Base-by-base conservation (phyloP, 2,113 vertebrate genomes). In the Sigmodon hispidus region DNA sequence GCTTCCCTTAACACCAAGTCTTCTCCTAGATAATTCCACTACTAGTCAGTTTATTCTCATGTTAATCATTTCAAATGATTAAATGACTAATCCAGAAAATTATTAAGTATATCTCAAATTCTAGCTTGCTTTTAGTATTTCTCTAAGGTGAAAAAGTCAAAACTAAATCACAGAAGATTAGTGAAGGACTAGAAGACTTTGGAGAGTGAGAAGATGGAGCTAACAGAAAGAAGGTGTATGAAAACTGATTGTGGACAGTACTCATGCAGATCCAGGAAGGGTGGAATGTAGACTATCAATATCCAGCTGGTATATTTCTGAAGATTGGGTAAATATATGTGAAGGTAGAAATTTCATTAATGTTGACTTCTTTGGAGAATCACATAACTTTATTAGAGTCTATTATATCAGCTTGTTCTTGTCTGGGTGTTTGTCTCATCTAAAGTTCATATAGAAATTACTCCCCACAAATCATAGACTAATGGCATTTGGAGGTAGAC, bases 21-120 rank as follows among this genome's bases (percentile, higher is more conserved):
- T 77, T 90, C 87, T 89, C 43, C 65, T 70, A 92, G 80, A 79
- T 73, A 45, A 4, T 88, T 87, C 43, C 10, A 48, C 8, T 87
- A 70, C 69, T 91, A 24, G 12, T 94, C 50, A 79, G 36, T 12
- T 79, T 87, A 92, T 80, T 86, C 86, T 48, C 65, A 90, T 84
- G 34, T 93, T 1, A 94, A 76, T 40, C 52, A 87, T 59, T 92
- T 90, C 76, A 88, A 87, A 57, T 63, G 12, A 55, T 57, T 72
- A 70, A 86, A 94, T 83, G 72, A 59, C 40, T 84, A 67, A 57
- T 52, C 63, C n/a, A 69, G 57, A 89, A 96, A 79, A 83, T 40
- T 57, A 59, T 85, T 94, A 95, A 48, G 29, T 79, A 40, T n/a
- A 90, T 65, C 43, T 93, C 26, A 93, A 93, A n/a, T 45, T 81